A percentile compares a stretch with the other conserved stretches of the same genome.
Evolutionary conservation across 2,888 invertebrate species (phyloP).

Genomic region (Phortica okadai): DNA sequence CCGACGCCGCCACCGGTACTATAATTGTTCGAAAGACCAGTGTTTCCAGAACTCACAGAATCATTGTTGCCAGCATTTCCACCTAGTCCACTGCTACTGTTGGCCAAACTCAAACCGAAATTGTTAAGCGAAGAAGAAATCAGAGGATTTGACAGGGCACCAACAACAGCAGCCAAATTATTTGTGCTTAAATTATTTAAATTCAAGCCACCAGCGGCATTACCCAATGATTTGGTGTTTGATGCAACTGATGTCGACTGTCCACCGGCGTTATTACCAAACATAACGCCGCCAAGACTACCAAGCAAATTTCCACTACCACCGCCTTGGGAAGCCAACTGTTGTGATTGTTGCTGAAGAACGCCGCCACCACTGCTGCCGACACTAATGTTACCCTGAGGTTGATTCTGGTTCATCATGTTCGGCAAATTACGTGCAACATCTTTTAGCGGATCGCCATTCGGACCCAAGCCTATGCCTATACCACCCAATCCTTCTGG

Average conservation of each 20-base stretch:
- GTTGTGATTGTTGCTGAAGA: slow-evolving; percentile 38
- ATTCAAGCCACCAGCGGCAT: slow-evolving; percentile 62
- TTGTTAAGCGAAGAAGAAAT: slow-evolving; percentile 74
- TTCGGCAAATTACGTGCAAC: slow-evolving; percentile 86
- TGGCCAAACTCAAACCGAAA: slow-evolving; percentile 75
- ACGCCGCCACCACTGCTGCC: slow-evolving; percentile 49
- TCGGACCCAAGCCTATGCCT: slow-evolving; percentile 95
- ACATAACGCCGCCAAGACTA: slow-evolving; percentile 61
- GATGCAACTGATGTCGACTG: slow-evolving; percentile 75
- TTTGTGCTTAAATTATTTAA: slow-evolving; percentile 77
- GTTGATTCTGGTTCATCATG: slow-evolving; percentile 72
- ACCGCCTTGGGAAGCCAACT: slow-evolving; percentile 35
- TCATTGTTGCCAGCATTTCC: slow-evolving; percentile 73
- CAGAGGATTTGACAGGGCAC: slow-evolving; percentile 76
- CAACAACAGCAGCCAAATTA: slow-evolving; percentile 80
- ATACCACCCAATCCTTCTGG: slow-evolving; percentile 95
- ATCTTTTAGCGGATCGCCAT: slow-evolving; percentile 92
- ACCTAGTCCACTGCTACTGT: slow-evolving; percentile 64
- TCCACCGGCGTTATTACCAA: slow-evolving; percentile 64
- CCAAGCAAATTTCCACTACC: slow-evolving; percentile 54
- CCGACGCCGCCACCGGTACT: slow-evolving; percentile 62
- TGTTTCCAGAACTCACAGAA: slow-evolving; percentile 65
- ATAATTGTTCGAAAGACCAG: slow-evolving; percentile 73
- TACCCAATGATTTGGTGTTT: slow-evolving; percentile 57
- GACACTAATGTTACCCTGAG: slow-evolving; percentile 54